These are phyloP conservation scores for Eulemur albifrons DNA, from an alignment of 2,797 vertebrate genomes.

Conservation along the genomic window DNA sequence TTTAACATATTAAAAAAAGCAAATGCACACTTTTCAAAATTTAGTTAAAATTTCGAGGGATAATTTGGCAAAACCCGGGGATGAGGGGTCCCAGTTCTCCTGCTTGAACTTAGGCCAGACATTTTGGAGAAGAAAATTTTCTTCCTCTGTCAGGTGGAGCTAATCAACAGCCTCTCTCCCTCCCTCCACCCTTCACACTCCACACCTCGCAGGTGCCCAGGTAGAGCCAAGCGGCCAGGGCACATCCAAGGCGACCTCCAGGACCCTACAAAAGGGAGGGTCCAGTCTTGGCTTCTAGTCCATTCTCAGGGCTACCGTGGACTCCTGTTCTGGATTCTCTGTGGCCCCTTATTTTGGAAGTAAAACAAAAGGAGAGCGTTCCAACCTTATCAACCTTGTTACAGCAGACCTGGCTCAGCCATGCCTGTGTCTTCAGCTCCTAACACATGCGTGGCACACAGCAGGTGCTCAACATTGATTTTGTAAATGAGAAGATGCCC, in stretches of 20 bases:
- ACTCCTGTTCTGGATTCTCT: not conserved
- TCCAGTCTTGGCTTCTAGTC: too few relatives aligned
- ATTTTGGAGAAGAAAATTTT: not conserved
- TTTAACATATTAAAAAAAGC: not conserved
- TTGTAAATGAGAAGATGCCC: not conserved
- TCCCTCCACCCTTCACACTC: accelerated
- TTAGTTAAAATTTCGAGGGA: slow-evolving; percentile 5
- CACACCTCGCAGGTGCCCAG: not conserved
- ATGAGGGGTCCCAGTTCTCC: not conserved
- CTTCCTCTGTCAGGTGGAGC: not conserved
- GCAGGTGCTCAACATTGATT: not conserved
- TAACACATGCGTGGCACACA: not conserved
- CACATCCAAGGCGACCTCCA: not conserved
- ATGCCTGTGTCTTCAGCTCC: not conserved
- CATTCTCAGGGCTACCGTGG: not conserved
- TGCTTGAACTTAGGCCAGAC: not conserved
- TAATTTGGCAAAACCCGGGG: not conserved
- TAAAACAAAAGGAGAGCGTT: not conserved
- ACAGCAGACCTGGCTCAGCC: too few relatives aligned
- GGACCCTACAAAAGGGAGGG: not conserved
- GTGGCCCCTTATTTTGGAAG: not conserved
- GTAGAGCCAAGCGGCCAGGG: not conserved
- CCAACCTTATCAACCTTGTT: not conserved
- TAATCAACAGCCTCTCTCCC: too few relatives aligned
- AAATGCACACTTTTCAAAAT: not conserved